Evolutionary conservation across 2,113 vertebrate genomes (phyloP), one percentile per base, ranked within the genome.

Genomic region (Perca schrenkii): DNA sequence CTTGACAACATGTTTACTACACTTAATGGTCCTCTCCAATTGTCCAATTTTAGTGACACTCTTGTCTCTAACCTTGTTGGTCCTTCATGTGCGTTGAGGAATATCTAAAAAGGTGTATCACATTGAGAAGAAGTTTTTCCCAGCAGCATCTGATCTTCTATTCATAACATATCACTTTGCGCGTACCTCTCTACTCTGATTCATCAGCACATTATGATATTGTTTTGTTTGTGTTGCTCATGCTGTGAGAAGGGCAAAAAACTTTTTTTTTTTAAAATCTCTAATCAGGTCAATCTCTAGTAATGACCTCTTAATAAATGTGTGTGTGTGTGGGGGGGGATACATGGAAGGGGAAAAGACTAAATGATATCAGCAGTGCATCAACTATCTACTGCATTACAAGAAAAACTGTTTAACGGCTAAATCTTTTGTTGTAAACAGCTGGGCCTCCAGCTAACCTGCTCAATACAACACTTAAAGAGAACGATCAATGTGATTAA

Each of bases 81-180:
- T 66, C 83, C 80, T 78, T 79, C 61, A 53, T 74, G 84, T 74
- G 77, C 66, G 16, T 62, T 8, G 16, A 75, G 34, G 75, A 89
- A 84, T 87, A 86, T 89, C 62, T 87, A 74, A 88, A 69, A 86
- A 77, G 62, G 72, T 62, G 81, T 25, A n/a, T 76, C 81, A 21
- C 74, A 71, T 74, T 88, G 80, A 69, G 70, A 82, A 72, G 84
- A 82, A 10, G 17, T 65, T 69, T 82, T 86, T 83, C 76, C 57
- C 79, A 69, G 78, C 64, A 43, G 64, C 75, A 70, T 78, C 84
- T 86, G 74, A 93, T 94, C 84, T 91, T 93, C 89, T 93, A 92
- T 93, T 94, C 88, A 91, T 87, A 22, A 56, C 65, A 28, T 70
- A 31, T 80, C 83, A 77, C 63, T 83, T 73, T 31, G 80, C 36